phyloP scores from a whole-genome alignment of 2,888 invertebrate genomes.

The Drosophila subsilvestris region DNA sequence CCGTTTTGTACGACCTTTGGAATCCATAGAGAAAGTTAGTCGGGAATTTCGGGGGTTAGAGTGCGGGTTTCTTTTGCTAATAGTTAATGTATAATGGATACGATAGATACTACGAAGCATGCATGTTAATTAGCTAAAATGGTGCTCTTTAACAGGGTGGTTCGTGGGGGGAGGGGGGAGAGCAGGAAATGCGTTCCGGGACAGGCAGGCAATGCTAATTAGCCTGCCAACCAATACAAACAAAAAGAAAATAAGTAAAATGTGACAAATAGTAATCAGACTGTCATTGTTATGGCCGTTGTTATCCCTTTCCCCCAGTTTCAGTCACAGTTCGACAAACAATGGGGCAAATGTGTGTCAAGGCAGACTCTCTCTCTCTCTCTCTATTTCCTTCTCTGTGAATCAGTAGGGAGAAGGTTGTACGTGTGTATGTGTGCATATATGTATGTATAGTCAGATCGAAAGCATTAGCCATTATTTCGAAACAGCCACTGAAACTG shows the following conservation, averaged over 20 bases:
- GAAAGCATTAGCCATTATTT: conserved; percentile 2
- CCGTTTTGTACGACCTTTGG: conserved; percentile 86
- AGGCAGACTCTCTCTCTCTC: background rate
- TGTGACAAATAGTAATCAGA: conserved; percentile 48
- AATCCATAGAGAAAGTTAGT: conserved; percentile 39
- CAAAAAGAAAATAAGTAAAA: conserved; percentile 8
- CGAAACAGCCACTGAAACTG: background rate
- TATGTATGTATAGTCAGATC: conserved; percentile 19
- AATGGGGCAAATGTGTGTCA: conserved; percentile 7
- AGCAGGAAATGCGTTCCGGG: conserved; percentile 35
- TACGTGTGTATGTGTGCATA: background rate
- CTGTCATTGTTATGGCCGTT: conserved; percentile 16
- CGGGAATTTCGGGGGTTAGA: background rate
- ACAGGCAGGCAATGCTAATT: conserved; percentile 37
- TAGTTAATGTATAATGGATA: background rate
- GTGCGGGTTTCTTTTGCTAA: conserved; percentile 4
- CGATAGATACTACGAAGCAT: conserved; percentile 1
- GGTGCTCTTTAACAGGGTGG: conserved; percentile 7
- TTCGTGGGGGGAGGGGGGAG: background rate
- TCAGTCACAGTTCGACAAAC: conserved; percentile 8
- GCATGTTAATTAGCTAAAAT: conserved; percentile 21
- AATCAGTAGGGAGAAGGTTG: conserved; percentile 1
- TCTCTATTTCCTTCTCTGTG: background rate
- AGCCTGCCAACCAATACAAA: conserved; percentile 38
- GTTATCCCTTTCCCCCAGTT: background rate